phyloP scores from a whole-genome alignment of 2,888 invertebrate genomes.

The Mesorhabditis spiculigera region DNA sequence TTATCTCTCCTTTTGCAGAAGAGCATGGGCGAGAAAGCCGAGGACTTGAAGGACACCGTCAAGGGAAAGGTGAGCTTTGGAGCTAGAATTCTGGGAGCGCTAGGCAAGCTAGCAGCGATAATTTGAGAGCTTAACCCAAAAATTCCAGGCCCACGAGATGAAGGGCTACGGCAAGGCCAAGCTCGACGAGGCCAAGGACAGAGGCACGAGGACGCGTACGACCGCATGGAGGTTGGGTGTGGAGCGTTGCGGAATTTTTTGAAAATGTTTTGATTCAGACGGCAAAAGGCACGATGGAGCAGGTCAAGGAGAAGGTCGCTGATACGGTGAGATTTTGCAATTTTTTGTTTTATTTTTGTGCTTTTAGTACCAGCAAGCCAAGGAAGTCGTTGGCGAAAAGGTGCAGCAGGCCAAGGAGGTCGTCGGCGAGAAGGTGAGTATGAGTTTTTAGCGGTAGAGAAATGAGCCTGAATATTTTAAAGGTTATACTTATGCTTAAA shows the following conservation, averaged over 20 bases:
- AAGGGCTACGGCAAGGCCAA: background rate
- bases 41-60: background rate
- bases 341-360: no score
- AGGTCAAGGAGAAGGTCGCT: background rate
- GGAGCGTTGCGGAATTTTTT: background rate
- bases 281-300: background rate
- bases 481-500: no score
- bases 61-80: background rate
- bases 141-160: slow-evolving; percentile 5
- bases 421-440: background rate
- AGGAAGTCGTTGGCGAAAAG: background rate
- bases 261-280: background rate
- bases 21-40: slow-evolving; percentile 1
- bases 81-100: background rate
- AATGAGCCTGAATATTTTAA: no score
- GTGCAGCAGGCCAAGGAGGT: slow-evolving; percentile 5
- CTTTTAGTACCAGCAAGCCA: background rate
- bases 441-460: background rate
- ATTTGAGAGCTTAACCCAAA: background rate
- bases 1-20: background rate
- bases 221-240: no score
- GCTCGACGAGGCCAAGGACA: background rate
- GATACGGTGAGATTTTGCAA: background rate
- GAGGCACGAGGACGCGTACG: background rate
- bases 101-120: background rate